Evolutionary conservation across 1,140 invertebrate genomes (phyloP).

Genomic region (Lepidostoma basale): DNA sequence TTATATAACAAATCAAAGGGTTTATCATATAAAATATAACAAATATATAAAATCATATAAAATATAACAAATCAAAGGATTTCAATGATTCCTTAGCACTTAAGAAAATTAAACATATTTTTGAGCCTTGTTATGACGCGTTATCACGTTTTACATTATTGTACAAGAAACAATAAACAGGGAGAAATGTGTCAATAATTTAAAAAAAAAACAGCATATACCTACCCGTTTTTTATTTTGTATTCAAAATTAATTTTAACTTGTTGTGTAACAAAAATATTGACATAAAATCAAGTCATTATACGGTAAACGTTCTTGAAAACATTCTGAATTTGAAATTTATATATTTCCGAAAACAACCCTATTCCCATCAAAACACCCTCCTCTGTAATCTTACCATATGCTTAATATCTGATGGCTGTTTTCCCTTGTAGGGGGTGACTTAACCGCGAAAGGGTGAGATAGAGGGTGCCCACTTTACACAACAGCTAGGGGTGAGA

Average conservation of each 20-base stretch:
- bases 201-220: not conserved
- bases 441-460: slow-evolving; percentile 1
- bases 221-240: not conserved
- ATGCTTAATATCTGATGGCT: slow-evolving; percentile 20
- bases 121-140: too few species aligned
- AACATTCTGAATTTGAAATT: too few species aligned
- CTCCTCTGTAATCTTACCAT: slow-evolving; percentile 11
- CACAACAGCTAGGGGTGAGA: not conserved
- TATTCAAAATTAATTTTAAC: not conserved
- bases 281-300: not conserved
- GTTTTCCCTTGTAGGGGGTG: slow-evolving; percentile 1
- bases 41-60: too few species aligned
- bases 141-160: too few species aligned
- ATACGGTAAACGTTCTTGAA: too few species aligned
- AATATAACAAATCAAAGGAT: too few species aligned
- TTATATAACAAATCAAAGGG: too few species aligned
- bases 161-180: too few species aligned
- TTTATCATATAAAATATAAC: too few species aligned
- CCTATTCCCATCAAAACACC: not conserved
- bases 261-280: not conserved
- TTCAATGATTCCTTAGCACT: too few species aligned
- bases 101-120: too few species aligned
- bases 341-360: not conserved
- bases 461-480: not conserved
- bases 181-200: not conserved